Conservation (phyloP, 2,113 vertebrate genomes). For the Paramormyrops kingsleyae region DNA sequence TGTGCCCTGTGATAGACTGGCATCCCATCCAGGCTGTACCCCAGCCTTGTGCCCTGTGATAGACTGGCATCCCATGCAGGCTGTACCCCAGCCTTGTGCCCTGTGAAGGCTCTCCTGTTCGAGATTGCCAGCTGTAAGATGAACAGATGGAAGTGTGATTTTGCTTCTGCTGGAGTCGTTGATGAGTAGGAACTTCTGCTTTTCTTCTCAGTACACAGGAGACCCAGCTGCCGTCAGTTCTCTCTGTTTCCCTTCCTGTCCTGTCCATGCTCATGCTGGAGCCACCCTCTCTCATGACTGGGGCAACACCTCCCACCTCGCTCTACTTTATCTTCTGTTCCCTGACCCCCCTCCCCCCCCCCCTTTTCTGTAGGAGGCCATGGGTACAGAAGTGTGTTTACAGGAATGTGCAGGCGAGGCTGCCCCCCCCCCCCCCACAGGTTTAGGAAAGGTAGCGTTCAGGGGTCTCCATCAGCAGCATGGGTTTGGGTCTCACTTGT, state of each 20-base stretch:
- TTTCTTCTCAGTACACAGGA: neutral
- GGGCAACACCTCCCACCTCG: neutral
- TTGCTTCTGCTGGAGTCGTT: neutral
- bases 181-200: neutral
- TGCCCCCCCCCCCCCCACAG: neutral
- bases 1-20: too few relatives aligned
- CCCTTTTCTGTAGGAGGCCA: neutral
- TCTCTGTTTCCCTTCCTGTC: neutral
- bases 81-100: neutral
- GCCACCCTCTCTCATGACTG: too few relatives aligned
- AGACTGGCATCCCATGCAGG: neutral
- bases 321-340: neutral
- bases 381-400: neutral
- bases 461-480: constrained; percentile 17
- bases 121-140: neutral
- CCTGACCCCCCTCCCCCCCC: too few relatives aligned
- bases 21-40: too few relatives aligned
- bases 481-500: constrained; percentile 25
- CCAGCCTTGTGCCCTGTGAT: neutral
- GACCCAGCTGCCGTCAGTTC: constrained; percentile 20
- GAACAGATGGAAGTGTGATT: neutral
- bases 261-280: neutral
- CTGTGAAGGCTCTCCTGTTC: neutral
- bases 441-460: constrained; percentile 8
- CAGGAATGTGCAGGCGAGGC: constrained; percentile 11